Base-by-base conservation (phyloP, 92 coral and sea anemone genomes). In the Phenganax stokvisi region DNA sequence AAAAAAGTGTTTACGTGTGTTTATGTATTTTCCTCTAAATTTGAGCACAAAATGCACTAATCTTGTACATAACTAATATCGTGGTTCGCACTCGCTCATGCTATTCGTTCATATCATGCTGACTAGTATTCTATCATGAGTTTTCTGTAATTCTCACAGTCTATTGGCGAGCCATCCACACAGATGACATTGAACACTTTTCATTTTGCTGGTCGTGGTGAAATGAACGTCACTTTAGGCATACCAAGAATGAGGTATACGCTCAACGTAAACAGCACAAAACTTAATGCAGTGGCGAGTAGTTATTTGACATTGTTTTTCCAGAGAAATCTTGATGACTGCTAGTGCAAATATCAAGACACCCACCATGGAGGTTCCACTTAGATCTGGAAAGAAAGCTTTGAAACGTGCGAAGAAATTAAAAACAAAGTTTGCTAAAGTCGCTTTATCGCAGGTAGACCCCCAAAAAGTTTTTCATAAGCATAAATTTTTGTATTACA, bases 181-280 rank as follows among this genome's bases (percentile, higher is more conserved):
- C 98, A 93, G 85, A 93, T 93, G 98, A 93, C 98, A 47, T 85
- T 93, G 66, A 93, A 93, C 88, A 93, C 98, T 37, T 93, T 93
- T 84, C 98, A 93, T 84, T 93, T 93, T 57, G 98, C 98, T 54
- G 98, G 98, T 68, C 98, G 98, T 74, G 98, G 97, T 72, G 98
- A 93, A 71, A 90, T 93, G 89, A 93, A 93, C 84, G 98, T 93
- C 10, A 93, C 98, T 3, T 89, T 93, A 37, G 98, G 98, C 62
- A 93, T 93, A 54, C 98, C 98, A 68, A 76, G 98, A 75, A 80
- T 93, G 85, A 93, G 98, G 98, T 93, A 87, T 29, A 63, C 16
- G n/a, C 17, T 30, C 7, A 6, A 30, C 30, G 70, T 72, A 57
- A 71, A 25, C 11, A 44, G n/a, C 28, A 61, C 51, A 30, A 12